Percentiles rank a stretch among this genome's conserved stretches.
Conservation (phyloP, 2,113 vertebrate genomes). For the Pyrgilauda ruficollis region DNA sequence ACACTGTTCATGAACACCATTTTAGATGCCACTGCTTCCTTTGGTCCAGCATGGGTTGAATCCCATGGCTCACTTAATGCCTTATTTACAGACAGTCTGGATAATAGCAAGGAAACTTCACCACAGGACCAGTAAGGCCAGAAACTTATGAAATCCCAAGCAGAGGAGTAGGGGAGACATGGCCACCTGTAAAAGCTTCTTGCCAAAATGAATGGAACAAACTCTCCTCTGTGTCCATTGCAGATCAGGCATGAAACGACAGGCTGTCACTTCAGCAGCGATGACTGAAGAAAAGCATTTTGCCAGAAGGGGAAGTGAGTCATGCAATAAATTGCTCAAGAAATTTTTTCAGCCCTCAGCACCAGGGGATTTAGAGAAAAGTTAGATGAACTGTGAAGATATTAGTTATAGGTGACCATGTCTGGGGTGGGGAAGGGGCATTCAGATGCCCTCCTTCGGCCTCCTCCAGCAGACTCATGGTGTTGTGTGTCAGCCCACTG, state of each 20-base stretch:
- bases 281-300: neutral
- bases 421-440: neutral
- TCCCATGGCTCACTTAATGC: neutral
- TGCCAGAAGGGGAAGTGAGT: neutral
- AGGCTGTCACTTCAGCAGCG: neutral
- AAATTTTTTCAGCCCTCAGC: neutral
- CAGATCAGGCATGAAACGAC: neutral
- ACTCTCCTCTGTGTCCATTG: neutral
- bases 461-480: fast-evolving
- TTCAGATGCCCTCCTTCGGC: neutral
- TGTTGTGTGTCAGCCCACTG: neutral
- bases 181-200: neutral
- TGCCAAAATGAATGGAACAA: neutral
- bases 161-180: neutral
- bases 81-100: neutral
- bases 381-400: neutral
- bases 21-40: neutral
- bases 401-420: neutral
- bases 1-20: neutral
- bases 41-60: neutral
- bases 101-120: neutral
- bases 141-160: neutral
- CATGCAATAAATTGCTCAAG: neutral
- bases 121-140: neutral
- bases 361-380: neutral